Percentiles rank a stretch among this genome's conserved stretches.
Evolutionary conservation across 2,888 invertebrate genomes (phyloP).

Genomic region (Chrysodeixis includens): DNA sequence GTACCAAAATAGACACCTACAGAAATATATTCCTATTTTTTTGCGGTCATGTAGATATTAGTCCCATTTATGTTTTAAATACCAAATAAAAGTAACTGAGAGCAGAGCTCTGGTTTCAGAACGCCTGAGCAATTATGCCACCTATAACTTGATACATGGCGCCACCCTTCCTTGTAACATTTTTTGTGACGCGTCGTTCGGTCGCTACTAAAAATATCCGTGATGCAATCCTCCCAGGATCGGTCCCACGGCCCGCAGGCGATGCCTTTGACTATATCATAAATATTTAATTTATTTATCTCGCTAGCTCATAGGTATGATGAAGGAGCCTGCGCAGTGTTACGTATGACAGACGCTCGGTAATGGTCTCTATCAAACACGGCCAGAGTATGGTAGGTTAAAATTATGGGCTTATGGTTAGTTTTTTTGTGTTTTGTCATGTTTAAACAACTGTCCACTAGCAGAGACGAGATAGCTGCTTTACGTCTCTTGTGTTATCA

Average conservation of each 20-base stretch:
- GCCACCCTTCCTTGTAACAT: constrained; percentile 80
- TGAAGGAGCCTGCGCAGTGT: constrained; percentile 71
- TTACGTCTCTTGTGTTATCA: not conserved
- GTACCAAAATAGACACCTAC: not conserved
- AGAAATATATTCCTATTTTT: not conserved
- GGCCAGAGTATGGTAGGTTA: constrained; percentile 11
- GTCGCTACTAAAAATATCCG: constrained; percentile 82
- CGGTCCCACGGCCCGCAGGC: constrained; percentile 76
- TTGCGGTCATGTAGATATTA: not conserved
- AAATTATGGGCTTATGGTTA: not conserved
- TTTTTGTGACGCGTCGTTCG: constrained; percentile 83
- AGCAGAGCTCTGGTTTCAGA: constrained; percentile 19
- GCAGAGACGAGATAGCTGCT: not conserved
- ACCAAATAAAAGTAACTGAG: constrained; percentile 6
- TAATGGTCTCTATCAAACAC: constrained; percentile 42
- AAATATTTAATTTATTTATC: constrained; percentile 86
- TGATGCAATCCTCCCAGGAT: constrained; percentile 77
- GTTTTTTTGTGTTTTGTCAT: constrained; percentile 2
- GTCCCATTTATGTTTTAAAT: not conserved
- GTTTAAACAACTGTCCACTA: not conserved
- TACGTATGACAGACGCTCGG: constrained; percentile 49
- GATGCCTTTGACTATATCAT: constrained; percentile 72
- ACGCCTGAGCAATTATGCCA: constrained; percentile 58
- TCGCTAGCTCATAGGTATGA: constrained; percentile 68
- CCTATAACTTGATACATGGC: constrained; percentile 73